Base-by-base conservation (phyloP, 1,140 invertebrate species). In the Scaptomyza graminum region DNA sequence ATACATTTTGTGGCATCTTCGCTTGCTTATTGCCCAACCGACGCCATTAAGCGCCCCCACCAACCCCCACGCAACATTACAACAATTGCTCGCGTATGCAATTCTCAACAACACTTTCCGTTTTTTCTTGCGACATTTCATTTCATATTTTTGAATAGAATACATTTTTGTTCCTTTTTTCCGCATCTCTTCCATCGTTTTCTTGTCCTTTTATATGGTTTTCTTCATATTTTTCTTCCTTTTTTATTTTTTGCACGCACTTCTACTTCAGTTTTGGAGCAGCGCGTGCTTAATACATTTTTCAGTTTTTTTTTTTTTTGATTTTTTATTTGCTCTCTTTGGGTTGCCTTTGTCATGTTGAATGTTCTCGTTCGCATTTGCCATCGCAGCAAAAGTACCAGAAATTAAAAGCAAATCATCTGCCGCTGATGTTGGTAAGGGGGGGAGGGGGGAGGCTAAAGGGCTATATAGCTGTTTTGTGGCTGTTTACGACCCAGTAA, bases 361-460 rank as follows among this genome's bases (percentile, higher is more conserved):
- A 75, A 69, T 7, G 60, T 80, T 75, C 79, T 61, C 31, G 9
- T 75, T 61, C 31, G 7, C 37, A 72, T 78, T 76, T 80, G 77
- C 80, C 66, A 74, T 80, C 73, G 64, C 64, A 67, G 80, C 81
- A 63, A 22, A 47, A 65, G 50, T 46, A 54, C 43, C 43, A 70
- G 74, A 81, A 84, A 83, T 84, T 87, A 84, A 81, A 87, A 87
- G 82, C 82, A 67, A 81, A 84, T 84, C 87, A 84, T 87, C 74
- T 64, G 49, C 59, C 28, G 28, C 18, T 22, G 18, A 3, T 44
- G 69, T 22, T 57, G 37, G 44, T 37, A 37, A 12, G 16, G 37
- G 15, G n/a, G 31, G 0, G 31, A 1, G 8, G 8, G 15, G n/a
- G 31, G 2, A 7, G 31, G 8, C 7, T 8, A 6, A 28, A 28